Evolutionary conservation across 2,113 vertebrate genomes (phyloP), one percentile per base, ranked within the genome.

Genomic region (Callocephalon fimbriatum): DNA sequence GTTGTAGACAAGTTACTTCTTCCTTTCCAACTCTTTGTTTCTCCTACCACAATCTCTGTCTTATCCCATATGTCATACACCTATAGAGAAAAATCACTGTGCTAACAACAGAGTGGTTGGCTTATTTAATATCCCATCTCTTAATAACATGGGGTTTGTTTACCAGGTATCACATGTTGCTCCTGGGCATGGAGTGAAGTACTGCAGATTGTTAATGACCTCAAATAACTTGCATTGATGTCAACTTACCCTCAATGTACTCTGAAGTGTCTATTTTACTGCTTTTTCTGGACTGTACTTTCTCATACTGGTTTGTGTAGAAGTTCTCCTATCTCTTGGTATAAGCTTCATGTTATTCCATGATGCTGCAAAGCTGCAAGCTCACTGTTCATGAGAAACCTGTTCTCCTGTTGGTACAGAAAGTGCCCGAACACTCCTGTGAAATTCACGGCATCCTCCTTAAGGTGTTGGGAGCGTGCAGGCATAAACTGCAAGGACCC

Each of bases 381-480:
- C 22, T 65, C 38, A 3, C 32, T 17, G 44, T 79, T 62, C 10
- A 6, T 7, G 68, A 35, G 68, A 35, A 63, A 58, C 6, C 2
- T 1, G 0, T 37, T 54, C 61, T n/a, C 21, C 51, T 2, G 0
- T 35, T 4, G 0, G 27, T 51, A 14, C 2, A 1, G 61, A n/a
- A 63, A 37, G 40, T 38, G 3, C 0, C 54, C 1, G 0, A 44
- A 31, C 29, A 7, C 3, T 0, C 11, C 0, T 8, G 42, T 65
- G 72, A 50, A 37, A 56, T 79, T 47, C n/a, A 22, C 0, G 1
- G 14, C 4, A 0, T 40, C 32, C 6, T 62, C 66, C 37, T 74
- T 20, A 53, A 6, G 0, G 5, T 1, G 1, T 22, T 3, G 0
- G 23, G 44, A 51, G 25, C 2, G 0, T 11, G 59, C 5, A 2